Evolutionary conservation across 2,797 vertebrate genomes (phyloP).

Genomic region (Semaprochilodus insignis): DNA sequence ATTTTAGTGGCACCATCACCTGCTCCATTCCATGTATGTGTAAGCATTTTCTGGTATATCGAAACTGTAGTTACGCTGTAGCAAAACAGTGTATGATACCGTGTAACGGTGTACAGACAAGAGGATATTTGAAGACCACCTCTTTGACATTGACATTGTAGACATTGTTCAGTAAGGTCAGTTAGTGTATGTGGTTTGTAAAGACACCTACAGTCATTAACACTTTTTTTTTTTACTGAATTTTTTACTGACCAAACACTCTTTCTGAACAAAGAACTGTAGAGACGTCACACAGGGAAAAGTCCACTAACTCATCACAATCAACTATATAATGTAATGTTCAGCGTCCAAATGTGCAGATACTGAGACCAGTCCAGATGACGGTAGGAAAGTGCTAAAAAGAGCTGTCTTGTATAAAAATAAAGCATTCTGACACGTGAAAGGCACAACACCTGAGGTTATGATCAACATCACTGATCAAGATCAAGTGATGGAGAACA

Average conservation of each 20-base stretch:
- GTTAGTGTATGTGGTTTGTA: background rate
- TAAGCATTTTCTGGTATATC: too few species aligned
- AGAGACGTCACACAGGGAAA: background rate
- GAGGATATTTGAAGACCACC: too few species aligned
- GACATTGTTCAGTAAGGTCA: background rate
- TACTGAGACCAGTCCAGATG: background rate
- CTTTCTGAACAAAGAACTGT: background rate
- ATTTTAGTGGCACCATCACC: too few species aligned
- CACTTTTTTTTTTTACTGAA: too few species aligned
- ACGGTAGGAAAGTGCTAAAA: constrained; percentile 14
- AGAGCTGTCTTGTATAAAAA: constrained; percentile 7
- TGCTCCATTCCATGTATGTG: too few species aligned
- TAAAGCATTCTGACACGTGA: constrained; percentile 16
- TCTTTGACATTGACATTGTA: too few species aligned
- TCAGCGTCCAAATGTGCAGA: background rate
- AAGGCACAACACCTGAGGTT: constrained; percentile 43
- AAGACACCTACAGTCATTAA: background rate
- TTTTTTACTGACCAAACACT: constrained; percentile 1
- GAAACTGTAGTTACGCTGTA: too few species aligned
- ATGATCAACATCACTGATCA: background rate
- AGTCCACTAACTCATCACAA: background rate
- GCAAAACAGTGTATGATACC: too few species aligned
- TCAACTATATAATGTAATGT: background rate
- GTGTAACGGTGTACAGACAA: too few species aligned
- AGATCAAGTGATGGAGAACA: background rate